Base-by-base conservation (phyloP, 1,140 invertebrate genomes). In the Varroa destructor region DNA sequence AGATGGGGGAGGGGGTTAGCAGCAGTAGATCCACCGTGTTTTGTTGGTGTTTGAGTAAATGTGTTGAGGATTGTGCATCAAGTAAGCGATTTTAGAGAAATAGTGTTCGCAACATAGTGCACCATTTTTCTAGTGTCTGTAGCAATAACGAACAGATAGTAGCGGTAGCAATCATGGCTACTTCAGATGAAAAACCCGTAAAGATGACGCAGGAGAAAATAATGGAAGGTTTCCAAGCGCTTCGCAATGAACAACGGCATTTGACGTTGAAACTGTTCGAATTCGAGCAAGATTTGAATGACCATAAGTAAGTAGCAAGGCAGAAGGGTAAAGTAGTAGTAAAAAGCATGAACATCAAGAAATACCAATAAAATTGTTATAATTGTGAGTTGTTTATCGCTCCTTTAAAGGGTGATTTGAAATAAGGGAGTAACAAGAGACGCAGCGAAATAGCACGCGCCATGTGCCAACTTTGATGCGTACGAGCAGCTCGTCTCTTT, bases 221-320 rank as follows among this genome's bases (percentile, higher is more conserved):
- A 75, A 83, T 93, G 74, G 83, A 84, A 67, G 88, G 87, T 67
- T 96, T 96, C 81, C 90, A 96, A 81, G 82, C 84, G 71, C 81
- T 96, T 71, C 83, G 92, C 74, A 86, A 85, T 76, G 92, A 96
- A 78, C 93, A 97, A 81, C 82, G 91, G 75, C 84, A 85, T 74
- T 80, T 94, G 75, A 87, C 87, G 14, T 86, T 84, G 73, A 96
- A 94, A 84, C 84, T 95, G 72, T 87, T 88, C 3, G 92, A 96
- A 83, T 82, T 96, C 75, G 91, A 96, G 83, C 85, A 88, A 81
- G 93, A 96, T 78, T 82, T 93, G 56, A 93, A 91, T 78, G 93
- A 96, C 82, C 92, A 96, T 81, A 93, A 91, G 92, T 95, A 85
- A 85, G 85, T 81, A 73, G 73, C 37, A 37, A 14, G 25, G 43